A percentile compares a stretch with the other conserved stretches of the same genome.
Evolutionary conservation across 2,888 invertebrate genomes (phyloP).

Genomic region (Ellobium chinense): DNA sequence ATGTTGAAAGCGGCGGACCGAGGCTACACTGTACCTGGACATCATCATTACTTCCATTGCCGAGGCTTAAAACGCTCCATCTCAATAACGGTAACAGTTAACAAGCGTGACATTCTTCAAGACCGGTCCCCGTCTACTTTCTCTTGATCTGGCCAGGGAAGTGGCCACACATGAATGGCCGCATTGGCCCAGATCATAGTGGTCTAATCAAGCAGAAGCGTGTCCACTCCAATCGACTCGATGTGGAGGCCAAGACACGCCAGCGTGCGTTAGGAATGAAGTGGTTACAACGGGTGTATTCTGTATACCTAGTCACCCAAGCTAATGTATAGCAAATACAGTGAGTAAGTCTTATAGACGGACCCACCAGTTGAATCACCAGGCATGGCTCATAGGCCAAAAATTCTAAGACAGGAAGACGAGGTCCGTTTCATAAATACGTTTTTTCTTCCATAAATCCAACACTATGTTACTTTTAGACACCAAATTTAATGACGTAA

Average conservation of each 20-base stretch:
- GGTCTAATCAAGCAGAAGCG: background rate
- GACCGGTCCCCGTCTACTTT: background rate
- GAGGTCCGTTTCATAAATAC: no score
- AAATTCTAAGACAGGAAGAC: no score
- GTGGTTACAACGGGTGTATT: background rate
- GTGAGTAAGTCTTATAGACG: background rate
- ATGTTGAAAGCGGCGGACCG: no score
- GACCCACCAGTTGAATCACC: background rate
- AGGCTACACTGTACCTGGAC: no score
- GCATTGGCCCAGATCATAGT: background rate
- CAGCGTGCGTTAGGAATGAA: background rate
- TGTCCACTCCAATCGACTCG: background rate
- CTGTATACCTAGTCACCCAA: background rate
- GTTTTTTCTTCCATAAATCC: no score
- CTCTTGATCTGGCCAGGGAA: background rate
- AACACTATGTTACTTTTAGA: no score
- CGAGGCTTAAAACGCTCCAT: background rate
- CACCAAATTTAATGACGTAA: no score
- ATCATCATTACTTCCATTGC: background rate
- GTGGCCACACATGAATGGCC: background rate
- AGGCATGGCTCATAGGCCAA: no score
- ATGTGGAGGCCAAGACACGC: background rate
- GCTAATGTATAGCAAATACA: no score
- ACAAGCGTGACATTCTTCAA: background rate
- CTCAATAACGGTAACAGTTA: background rate